These are phyloP conservation scores for Microcebus murinus DNA, from an alignment of 2,113 vertebrate species.

Conservation along the genomic window DNA sequence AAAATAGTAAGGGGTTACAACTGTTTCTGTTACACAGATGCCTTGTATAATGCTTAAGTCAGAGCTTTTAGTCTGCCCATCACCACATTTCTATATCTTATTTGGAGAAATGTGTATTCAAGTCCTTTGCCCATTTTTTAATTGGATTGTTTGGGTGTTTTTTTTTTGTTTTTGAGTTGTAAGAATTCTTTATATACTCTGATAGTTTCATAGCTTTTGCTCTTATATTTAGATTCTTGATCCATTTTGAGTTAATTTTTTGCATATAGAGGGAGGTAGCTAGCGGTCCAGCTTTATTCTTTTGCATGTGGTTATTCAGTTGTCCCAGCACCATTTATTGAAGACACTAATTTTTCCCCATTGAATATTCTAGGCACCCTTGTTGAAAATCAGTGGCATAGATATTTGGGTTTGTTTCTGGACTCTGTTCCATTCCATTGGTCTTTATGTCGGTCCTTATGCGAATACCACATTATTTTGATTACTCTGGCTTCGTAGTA, in stretches of 20 bases:
- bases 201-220: not conserved
- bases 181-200: not conserved
- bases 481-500: not conserved
- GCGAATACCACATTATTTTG: not conserved
- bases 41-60: no score
- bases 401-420: not conserved
- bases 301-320: not conserved
- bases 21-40: no score
- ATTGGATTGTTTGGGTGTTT: not conserved
- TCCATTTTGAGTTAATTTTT: not conserved
- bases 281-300: not conserved
- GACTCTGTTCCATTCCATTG: not conserved
- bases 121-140: not conserved
- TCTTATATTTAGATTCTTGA: not conserved
- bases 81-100: not conserved
- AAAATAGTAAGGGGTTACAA: no score
- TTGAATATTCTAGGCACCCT: not conserved
- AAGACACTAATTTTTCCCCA: not conserved
- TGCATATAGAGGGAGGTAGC: not conserved
- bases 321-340: not conserved
- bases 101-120: not conserved
- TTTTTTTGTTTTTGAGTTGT: not conserved
- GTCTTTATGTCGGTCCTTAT: not conserved
- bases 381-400: not conserved
- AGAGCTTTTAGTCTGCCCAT: no score